Base-by-base conservation (phyloP, 2,797 vertebrate genomes). In the Macrochelys suwanniensis region DNA sequence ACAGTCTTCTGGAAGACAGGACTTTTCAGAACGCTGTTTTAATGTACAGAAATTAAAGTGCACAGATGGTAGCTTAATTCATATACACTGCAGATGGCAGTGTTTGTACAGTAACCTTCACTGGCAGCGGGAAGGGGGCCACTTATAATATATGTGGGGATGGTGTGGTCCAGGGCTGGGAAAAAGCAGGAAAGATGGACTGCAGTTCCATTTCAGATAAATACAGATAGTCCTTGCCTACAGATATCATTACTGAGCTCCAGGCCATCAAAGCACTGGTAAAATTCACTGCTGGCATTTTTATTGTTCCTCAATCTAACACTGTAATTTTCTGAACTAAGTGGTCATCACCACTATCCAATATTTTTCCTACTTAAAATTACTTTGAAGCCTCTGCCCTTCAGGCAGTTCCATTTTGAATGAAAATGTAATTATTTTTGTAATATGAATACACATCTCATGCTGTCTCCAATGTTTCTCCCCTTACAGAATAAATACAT, bases 371-470 rank as follows among this genome's bases (percentile, higher is more conserved):
- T 95, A 96, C 96, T 97, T 96, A 96, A 94, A 92, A 90, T 85
- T 91, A 92, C 95, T 97, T 93, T 97, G 96, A 97, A 95, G 86
- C 91, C 78, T 93, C 86, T 92, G 95, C 96, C 94, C 95, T 96
- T 96, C 89, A 91, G 84, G 89, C 68, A 68, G 59, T 85, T 89
- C 9, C 1, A 91, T 90, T 95, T 68, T 94, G 90, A 95, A 95
- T 90, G 89, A 97, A 94, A 96, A 94, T 87, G 93, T 89, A 87
- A 94, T 96, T 93, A 93, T 91, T 82, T 95, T 93, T 93, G 51
- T 79, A 91, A 93, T 65, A 91, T 28, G 45, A 94, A 96, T 79
- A 92, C n/a, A 82, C 10, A 92, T 94, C 87, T 91, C 85, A 87
- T 37, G 51, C 82, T 95, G 79, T 45, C 51, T 57, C 59, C 80